Evolutionary conservation across 2,888 invertebrate genomes (phyloP).

Genomic region (Pterobdella sp.): DNA sequence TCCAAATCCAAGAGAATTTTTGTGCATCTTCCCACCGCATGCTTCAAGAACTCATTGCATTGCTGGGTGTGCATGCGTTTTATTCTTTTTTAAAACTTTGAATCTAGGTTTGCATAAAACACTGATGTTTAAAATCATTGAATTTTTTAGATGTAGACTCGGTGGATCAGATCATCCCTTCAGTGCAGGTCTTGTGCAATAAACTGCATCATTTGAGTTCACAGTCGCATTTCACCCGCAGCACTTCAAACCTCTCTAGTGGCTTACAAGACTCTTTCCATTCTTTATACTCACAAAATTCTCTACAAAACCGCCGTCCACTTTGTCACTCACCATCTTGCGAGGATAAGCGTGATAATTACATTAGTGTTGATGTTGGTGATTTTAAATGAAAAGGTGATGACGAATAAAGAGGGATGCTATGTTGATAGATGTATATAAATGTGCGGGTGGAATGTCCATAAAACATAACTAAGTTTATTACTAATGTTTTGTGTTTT

Average conservation of each 20-base stretch:
- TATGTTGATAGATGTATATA: too few species aligned
- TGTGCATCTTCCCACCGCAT: conserved; percentile 15
- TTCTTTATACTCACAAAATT: background rate
- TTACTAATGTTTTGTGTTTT: too few species aligned
- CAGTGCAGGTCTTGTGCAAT: background rate
- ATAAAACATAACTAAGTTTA: too few species aligned
- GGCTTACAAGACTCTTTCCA: too few species aligned
- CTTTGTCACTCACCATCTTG: background rate
- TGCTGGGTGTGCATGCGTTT: conserved; percentile 15
- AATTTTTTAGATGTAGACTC: background rate
- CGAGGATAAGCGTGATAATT: too few species aligned
- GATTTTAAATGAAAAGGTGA: too few species aligned
- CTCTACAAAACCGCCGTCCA: background rate
- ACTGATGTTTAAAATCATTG: background rate
- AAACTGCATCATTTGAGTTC: background rate
- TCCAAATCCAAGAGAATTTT: conserved; percentile 23
- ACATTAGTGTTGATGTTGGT: too few species aligned
- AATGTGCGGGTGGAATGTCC: too few species aligned
- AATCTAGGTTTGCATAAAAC: background rate
- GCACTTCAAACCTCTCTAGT: too few species aligned
- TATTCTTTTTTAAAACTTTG: background rate
- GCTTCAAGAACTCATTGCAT: conserved; percentile 19
- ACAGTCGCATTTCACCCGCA: too few species aligned
- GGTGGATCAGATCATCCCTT: background rate
- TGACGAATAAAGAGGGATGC: too few species aligned